Percentiles rank a stretch among this genome's conserved stretches.
These are phyloP conservation scores for Apeira syringaria DNA, from an alignment of 2,888 invertebrate species.

Conservation along the genomic window DNA sequence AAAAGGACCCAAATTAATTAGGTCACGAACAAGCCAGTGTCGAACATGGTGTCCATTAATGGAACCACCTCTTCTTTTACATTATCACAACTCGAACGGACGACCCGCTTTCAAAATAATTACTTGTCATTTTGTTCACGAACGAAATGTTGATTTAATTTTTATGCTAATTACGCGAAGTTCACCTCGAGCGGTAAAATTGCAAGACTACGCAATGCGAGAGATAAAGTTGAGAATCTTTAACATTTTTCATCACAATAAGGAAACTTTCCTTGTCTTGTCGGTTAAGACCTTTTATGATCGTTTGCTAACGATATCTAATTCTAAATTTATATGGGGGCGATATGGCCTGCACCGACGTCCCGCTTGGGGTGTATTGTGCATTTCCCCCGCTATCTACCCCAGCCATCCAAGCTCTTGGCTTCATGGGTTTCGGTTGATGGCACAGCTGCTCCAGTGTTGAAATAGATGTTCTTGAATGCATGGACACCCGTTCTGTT, in stretches of 20 bases:
- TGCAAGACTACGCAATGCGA: slow-evolving; percentile 29
- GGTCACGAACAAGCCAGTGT: slow-evolving; percentile 71
- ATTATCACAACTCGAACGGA: slow-evolving; percentile 51
- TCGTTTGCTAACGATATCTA: slow-evolving; percentile 13
- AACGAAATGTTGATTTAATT: slow-evolving; percentile 52
- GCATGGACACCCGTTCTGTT: too few species aligned
- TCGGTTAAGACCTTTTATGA: slow-evolving; percentile 16
- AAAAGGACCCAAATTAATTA: slow-evolving; percentile 65
- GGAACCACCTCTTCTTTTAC: slow-evolving; percentile 66
- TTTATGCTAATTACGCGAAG: slow-evolving; percentile 45
- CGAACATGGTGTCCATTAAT: slow-evolving; percentile 69
- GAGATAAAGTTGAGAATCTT: slow-evolving; percentile 26
- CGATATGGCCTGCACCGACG: too few species aligned
- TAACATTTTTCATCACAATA: slow-evolving; percentile 21
- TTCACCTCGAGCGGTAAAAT: slow-evolving; percentile 30
- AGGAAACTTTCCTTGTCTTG: slow-evolving; percentile 15
- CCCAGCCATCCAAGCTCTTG: too few species aligned
- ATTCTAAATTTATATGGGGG: too few species aligned
- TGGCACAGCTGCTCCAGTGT: too few species aligned
- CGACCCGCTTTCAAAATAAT: slow-evolving; percentile 60
- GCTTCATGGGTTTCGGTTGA: too few species aligned
- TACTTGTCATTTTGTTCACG: slow-evolving; percentile 55
- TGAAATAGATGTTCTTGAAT: too few species aligned
- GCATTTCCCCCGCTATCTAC: too few species aligned
- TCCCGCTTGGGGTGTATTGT: too few species aligned